Conservation (phyloP, 2,888 invertebrate genomes). For the Sinhomidia bicolor region DNA sequence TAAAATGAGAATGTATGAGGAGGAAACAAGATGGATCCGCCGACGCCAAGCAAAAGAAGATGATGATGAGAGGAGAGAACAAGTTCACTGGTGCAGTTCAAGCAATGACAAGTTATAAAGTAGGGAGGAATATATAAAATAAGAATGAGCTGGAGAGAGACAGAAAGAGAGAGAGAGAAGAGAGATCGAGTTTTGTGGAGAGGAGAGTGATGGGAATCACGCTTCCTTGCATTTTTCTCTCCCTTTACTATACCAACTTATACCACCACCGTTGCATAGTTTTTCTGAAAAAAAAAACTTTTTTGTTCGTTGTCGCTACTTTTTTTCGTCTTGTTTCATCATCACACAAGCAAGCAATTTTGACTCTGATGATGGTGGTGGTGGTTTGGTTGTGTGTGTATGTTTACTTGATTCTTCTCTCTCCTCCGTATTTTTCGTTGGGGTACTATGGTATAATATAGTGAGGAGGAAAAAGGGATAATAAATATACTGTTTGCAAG, state of each 20-base stretch:
- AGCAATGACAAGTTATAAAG: conserved; percentile 56
- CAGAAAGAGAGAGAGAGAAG: too few species aligned
- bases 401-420: conserved; percentile 3
- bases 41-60: background rate
- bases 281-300: conserved; percentile 2
- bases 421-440: too few species aligned
- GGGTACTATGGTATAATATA: too few species aligned
- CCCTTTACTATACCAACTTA: conserved; percentile 23
- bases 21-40: background rate
- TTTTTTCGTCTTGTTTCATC: conserved; percentile 33
- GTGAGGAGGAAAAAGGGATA: background rate
- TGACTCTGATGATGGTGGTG: conserved; percentile 1
- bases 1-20: conserved; percentile 49
- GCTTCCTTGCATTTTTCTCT: conserved; percentile 73
- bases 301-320: conserved; percentile 35
- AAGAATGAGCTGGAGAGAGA: conserved; percentile 57
- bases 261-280: conserved; percentile 2
- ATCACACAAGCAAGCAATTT: conserved; percentile 34
- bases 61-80: conserved; percentile 21
- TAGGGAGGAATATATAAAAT: conserved; percentile 69
- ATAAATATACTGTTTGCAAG: conserved; percentile 55
- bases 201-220: conserved; percentile 75
- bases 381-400: background rate
- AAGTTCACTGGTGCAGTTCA: conserved; percentile 61
- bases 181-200: conserved; percentile 42